Base-by-base conservation (phyloP, 2,113 vertebrate species). In the Mus musculus region DNA sequence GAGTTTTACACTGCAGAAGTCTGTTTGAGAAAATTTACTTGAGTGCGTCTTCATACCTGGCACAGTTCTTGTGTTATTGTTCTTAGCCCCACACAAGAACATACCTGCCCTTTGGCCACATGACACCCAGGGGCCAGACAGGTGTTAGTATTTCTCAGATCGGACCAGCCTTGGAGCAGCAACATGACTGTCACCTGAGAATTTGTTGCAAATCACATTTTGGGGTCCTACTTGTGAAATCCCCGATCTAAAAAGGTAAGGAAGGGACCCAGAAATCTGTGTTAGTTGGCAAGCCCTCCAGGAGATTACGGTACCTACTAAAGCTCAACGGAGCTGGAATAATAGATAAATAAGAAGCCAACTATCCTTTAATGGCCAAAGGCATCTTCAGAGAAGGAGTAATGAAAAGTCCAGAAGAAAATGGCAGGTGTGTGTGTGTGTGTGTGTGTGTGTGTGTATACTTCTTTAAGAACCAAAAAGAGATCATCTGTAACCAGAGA, bases 141-240 rank as follows among this genome's bases (percentile, higher is more conserved):
- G 75, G 94, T 17, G 7, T 56, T 81, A 90, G 24, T 67, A 33
- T 30, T 75, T 81, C 91, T 96, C 36, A 22, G 39, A 63, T 14
- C 28, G 72, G 80, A 46, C 75, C 17, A 9, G 78, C 24, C 36
- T 49, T 7, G 49, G 88, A 67, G 2, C 52, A 88, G 30, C 36
- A 87, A 7, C 67, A 65, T 46, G 19, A 77, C 13, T 22, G 71
- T 65, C 39, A 69, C 12, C 26, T 84, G n/a, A 12, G 7, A 73
- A 61, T 56, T 71, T 89, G 36, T 89, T 85, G 72, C 42, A 67
- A 87, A 91, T 89, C 36, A 95, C 65, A 81, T 24, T 94, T 88
- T 39, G 5, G 11, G 39, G 30, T 7, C 52, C n/a, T 56, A 65
- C 71, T 76, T 61, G 36, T 46, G 30, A 87, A 46, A 71, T 65